phyloP scores from a whole-genome alignment of 2,797 vertebrate species.

The Betta splendens region DNA sequence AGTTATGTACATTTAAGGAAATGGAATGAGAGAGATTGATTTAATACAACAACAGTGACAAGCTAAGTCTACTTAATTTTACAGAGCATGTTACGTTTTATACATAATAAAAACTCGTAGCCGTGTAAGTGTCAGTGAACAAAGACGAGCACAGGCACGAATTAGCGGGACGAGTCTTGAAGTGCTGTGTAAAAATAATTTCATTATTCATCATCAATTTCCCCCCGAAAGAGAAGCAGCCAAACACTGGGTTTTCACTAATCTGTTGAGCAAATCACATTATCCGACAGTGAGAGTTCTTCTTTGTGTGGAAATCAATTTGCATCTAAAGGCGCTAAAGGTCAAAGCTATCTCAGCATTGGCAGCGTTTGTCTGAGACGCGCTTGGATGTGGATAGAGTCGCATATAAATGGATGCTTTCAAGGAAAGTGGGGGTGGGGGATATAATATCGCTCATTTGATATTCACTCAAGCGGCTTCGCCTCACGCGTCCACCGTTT shows the following conservation, averaged over 20 bases:
- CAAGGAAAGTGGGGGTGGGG: not conserved
- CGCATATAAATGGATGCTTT: not conserved
- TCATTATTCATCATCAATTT: conserved; percentile 27
- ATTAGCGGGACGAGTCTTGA: conserved; percentile 4
- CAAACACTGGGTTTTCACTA: not conserved
- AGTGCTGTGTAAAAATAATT: conserved; percentile 15
- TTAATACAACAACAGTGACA: conserved; percentile 6
- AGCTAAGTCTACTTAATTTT: not conserved
- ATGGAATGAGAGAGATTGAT: no score
- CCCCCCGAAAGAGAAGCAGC: not conserved
- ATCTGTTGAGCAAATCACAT: conserved; percentile 4
- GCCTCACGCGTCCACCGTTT: not conserved
- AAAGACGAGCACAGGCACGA: conserved; percentile 8
- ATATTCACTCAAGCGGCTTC: not conserved
- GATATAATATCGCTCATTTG: not conserved
- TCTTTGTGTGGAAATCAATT: conserved; percentile 7
- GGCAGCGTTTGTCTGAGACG: not conserved
- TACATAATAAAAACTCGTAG: conserved; percentile 9
- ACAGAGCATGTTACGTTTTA: not conserved
- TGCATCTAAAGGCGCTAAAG: conserved; percentile 14
- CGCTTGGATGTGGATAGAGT: not conserved
- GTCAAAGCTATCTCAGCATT: conserved; percentile 9
- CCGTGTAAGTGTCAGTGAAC: conserved; percentile 10
- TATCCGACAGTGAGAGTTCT: conserved; percentile 6
- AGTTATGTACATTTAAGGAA: no score